Percentiles rank a stretch among this genome's conserved stretches.
Evolutionary conservation across 2,797 vertebrate species (phyloP).

Genomic region (Sebastiscus tertius): DNA sequence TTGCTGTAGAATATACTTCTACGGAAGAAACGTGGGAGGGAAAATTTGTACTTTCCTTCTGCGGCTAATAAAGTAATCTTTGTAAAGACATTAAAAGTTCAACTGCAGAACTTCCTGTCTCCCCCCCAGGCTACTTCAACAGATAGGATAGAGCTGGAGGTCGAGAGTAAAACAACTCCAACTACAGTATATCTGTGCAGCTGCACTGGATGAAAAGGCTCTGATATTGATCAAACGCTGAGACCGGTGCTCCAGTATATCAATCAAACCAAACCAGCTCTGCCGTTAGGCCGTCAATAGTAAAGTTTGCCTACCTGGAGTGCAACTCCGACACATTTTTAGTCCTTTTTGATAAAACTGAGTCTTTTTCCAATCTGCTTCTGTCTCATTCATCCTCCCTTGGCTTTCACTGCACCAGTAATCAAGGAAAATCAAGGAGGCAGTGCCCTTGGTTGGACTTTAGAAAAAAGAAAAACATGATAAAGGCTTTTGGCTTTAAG

Average conservation of each 20-base stretch:
- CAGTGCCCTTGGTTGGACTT: constrained; percentile 57
- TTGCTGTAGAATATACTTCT: not conserved
- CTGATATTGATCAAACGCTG: constrained; percentile 65
- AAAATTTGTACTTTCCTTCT: not conserved
- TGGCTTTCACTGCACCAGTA: constrained; percentile 1
- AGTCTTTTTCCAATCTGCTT: constrained; percentile 20
- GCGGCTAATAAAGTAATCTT: not conserved
- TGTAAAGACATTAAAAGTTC: not conserved
- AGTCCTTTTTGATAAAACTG: constrained; percentile 1
- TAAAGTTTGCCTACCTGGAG: not conserved
- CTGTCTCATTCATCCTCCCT: constrained; percentile 25
- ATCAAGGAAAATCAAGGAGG: constrained; percentile 60
- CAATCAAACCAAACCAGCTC: constrained; percentile 51
- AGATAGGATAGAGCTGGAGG: constrained; percentile 26
- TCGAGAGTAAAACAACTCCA: constrained; percentile 39
- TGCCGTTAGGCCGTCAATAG: constrained; percentile 20
- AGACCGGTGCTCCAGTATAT: constrained; percentile 39
- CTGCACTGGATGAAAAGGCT: constrained; percentile 53
- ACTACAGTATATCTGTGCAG: constrained; percentile 31
- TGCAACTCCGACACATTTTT: constrained; percentile 16
- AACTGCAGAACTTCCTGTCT: not conserved
- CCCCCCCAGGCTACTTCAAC: not conserved
- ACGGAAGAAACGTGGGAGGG: not conserved
- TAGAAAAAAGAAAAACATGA: constrained; percentile 41
- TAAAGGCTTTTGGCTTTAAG: constrained; percentile 55